Evolutionary conservation across 2,888 invertebrate species (phyloP).

Genomic region (Trissoscelio sp.): DNA sequence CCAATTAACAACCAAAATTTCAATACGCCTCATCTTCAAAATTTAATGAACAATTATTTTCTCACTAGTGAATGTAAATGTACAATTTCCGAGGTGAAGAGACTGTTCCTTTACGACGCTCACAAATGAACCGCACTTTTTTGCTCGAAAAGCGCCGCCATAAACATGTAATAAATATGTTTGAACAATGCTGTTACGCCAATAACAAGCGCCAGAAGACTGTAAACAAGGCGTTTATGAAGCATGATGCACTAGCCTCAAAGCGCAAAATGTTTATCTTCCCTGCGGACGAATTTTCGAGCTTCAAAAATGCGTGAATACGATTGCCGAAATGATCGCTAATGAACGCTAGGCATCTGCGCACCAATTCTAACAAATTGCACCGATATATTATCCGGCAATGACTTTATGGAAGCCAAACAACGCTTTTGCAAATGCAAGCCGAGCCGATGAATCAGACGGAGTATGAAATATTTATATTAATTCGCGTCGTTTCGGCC

Average conservation of each 20-base stretch:
- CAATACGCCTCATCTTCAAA: no score
- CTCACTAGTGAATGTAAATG: no score
- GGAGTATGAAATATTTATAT: constrained; percentile 47
- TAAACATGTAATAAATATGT: constrained; percentile 48
- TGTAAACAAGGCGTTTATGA: constrained; percentile 43
- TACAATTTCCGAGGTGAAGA: no score
- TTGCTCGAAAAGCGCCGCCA: constrained; percentile 6
- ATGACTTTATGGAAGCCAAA: constrained; percentile 44
- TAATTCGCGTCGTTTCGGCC: constrained; percentile 6
- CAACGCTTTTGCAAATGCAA: constrained; percentile 41
- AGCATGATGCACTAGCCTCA: constrained; percentile 2
- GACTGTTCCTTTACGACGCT: constrained; percentile 30
- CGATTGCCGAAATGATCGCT: constrained; percentile 23
- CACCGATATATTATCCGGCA: constrained; percentile 37
- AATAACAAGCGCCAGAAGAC: constrained; percentile 27
- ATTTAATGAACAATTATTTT: no score
- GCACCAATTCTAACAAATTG: constrained; percentile 22
- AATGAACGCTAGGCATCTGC: constrained; percentile 25
- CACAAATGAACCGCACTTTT: constrained; percentile 12
- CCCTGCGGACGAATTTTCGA: neutral
- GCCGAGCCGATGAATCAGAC: constrained; percentile 30
- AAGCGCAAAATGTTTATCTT: constrained; percentile 22
- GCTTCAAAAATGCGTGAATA: constrained; percentile 12
- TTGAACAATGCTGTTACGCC: constrained; percentile 40
- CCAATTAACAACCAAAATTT: no score